Evolutionary conservation across 2,888 invertebrate species (phyloP), one percentile per base, ranked within the genome.

Genomic region (Drosophila setosimentum): DNA sequence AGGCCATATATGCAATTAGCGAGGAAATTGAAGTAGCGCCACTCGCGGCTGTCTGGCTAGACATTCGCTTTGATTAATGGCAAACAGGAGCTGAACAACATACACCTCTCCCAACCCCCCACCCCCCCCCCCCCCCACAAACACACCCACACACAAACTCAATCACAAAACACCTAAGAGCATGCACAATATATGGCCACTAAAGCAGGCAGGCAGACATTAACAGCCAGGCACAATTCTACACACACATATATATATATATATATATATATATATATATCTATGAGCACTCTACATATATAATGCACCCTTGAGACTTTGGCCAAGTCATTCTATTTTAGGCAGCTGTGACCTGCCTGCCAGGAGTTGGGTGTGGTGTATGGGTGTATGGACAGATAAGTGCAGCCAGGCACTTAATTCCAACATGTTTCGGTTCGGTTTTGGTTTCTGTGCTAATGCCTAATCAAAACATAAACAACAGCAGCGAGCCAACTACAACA

Each of bases 231-330:
- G 30, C 50, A 65, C 35, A 69, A 7, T 30, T 37, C 53, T 29
- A 69, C 49, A 30, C 50, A 18, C 63, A 27, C 18, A 27, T n/a
- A 18, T 3, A 30, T 7, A 40, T 4, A 48, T 42, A 27, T 24
- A n/a, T 1, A 40, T 24, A 51, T n/a, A 45, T 40, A 61, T 32
- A 42, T 32, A 32, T 33, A 59, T 45, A 35, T 40, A 37, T 24
- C 21, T 40, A 30, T 32, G 67, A 58, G 64, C 74, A 55, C 11
- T 8, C 18, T 40, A 61, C 69, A 73, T 74, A 68, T 66, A 71
- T 74, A 87, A 78, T 85, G 87, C 85, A 85, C 87, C 83, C 83
- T 77, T 65, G 83, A 83, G 85, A 82, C 81, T 45, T 64, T 64
- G 67, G 49, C 58, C 61, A 59, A 55, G 53, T 40, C 68, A 66